phyloP scores from a whole-genome alignment of 2,888 invertebrate genomes.

The Drosophila mimica region DNA sequence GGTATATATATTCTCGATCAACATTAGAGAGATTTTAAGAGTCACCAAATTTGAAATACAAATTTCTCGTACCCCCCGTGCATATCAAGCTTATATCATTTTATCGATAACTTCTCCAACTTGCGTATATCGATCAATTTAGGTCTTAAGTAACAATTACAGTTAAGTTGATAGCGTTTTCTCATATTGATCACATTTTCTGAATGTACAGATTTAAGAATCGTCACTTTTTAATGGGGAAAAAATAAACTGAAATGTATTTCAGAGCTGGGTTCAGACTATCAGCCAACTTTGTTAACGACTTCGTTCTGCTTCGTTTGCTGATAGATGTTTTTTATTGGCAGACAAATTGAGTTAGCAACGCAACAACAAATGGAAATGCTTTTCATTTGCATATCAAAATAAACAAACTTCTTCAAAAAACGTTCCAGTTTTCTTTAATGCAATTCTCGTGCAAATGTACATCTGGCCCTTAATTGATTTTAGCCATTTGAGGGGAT shows the following conservation, averaged over 20 bases:
- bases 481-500: background rate
- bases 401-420: background rate
- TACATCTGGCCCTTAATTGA: background rate
- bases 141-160: background rate
- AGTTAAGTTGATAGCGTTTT: no score
- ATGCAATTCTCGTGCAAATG: background rate
- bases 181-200: no score
- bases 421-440: background rate
- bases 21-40: background rate
- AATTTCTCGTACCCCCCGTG: background rate
- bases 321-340: background rate
- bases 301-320: background rate
- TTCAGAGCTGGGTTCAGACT: background rate
- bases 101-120: background rate
- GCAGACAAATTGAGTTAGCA: background rate
- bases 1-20: background rate
- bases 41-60: background rate
- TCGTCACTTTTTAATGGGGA: background rate
- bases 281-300: background rate
- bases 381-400: background rate
- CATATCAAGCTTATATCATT: background rate
- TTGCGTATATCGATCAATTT: background rate
- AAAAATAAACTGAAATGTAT: background rate
- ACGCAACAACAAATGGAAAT: background rate
- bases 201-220: background rate